A percentile compares a stretch with the other conserved stretches of the same genome.
phyloP scores from a whole-genome alignment of 2,797 vertebrate species.

The Bovichtus diacanthus region DNA sequence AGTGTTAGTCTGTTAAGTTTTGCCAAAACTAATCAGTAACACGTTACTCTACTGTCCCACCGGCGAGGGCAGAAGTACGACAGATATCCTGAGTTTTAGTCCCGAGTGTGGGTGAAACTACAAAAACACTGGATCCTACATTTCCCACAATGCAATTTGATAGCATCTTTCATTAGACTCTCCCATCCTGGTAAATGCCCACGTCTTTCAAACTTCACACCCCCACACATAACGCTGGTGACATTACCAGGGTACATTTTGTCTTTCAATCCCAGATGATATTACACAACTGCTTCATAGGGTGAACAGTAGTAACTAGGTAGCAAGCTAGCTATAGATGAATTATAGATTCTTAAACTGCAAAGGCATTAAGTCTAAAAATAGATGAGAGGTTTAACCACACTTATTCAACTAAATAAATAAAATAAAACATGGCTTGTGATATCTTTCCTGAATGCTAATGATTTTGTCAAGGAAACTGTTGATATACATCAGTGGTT shows the following conservation, averaged over 20 bases:
- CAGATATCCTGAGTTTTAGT: background rate
- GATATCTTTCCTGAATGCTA: background rate
- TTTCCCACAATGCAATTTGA: too few species aligned
- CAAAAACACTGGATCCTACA: too few species aligned
- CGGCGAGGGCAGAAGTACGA: background rate
- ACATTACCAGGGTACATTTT: background rate
- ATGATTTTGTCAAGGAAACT: too few species aligned
- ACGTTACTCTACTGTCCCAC: background rate
- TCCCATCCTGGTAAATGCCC: background rate
- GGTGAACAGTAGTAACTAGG: background rate
- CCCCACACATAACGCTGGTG: background rate
- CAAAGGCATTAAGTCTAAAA: background rate
- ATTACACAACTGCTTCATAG: background rate
- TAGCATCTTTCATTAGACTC: background rate
- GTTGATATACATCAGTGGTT: too few species aligned
- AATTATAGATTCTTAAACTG: background rate
- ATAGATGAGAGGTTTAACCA: background rate
- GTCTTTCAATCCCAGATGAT: background rate
- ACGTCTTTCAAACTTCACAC: too few species aligned
- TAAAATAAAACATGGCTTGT: background rate
- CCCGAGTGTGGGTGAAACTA: too few species aligned
- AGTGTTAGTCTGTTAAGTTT: background rate
- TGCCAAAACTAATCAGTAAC: background rate
- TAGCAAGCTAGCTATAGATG: background rate
- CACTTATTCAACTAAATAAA: background rate